Evolutionary conservation across 2,888 invertebrate genomes (phyloP).

Genomic region (Tortrix viridana): DNA sequence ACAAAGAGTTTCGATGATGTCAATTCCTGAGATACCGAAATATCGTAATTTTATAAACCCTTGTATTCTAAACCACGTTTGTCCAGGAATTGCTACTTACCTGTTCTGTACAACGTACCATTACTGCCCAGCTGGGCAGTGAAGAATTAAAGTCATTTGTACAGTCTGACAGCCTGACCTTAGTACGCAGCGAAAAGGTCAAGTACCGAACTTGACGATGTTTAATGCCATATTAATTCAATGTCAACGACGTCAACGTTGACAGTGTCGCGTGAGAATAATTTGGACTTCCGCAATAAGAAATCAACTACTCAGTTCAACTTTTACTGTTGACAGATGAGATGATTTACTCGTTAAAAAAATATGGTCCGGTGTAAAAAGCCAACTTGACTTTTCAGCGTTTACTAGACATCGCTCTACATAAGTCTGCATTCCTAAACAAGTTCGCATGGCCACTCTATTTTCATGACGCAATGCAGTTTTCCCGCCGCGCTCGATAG

Average conservation of each 20-base stretch:
- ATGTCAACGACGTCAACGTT: constrained; percentile 7
- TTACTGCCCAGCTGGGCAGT: not conserved
- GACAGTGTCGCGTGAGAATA: not conserved
- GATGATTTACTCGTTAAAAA: no score
- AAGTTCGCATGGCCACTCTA: constrained; percentile 16
- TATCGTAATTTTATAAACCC: no score
- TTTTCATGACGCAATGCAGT: constrained; percentile 33
- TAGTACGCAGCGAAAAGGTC: constrained; percentile 9
- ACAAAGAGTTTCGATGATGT: no score
- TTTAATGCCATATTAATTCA: constrained; percentile 21
- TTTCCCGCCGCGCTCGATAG: constrained; percentile 32
- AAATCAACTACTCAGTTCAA: not conserved
- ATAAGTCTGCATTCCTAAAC: not conserved
- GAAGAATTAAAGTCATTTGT: constrained; percentile 1
- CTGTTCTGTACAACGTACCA: no score
- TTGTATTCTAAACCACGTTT: no score
- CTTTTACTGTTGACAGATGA: no score
- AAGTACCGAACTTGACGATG: constrained; percentile 20
- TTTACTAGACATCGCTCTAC: not conserved
- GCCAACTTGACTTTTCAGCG: no score
- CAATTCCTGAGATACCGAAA: no score
- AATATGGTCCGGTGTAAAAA: no score
- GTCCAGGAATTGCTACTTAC: no score
- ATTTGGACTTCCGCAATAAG: constrained; percentile 9
- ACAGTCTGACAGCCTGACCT: constrained; percentile 6